Percentiles rank a stretch among this genome's conserved stretches.
Evolutionary conservation across 2,113 vertebrate species (phyloP).

Genomic region (Spea multiplicata): DNA sequence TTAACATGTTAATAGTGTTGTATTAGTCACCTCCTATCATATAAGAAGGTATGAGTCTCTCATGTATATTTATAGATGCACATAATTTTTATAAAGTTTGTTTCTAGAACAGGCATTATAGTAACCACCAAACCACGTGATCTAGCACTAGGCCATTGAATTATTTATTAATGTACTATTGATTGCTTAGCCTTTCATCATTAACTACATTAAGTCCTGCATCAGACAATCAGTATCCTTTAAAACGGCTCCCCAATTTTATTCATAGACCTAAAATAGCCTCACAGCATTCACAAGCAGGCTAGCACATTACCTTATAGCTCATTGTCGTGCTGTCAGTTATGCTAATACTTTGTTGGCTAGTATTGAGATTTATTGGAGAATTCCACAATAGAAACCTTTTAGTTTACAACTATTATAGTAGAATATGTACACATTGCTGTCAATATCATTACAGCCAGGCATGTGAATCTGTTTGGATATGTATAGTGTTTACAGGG

Average conservation of each 20-base stretch:
- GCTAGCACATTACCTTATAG: constrained; percentile 18
- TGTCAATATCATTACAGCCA: no score
- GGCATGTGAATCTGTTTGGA: no score
- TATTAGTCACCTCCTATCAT: no score
- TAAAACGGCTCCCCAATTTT: constrained; percentile 38
- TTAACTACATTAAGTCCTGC: constrained; percentile 49
- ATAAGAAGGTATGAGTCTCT: constrained; percentile 2
- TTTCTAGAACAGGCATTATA: constrained; percentile 17
- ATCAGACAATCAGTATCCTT: constrained; percentile 24
- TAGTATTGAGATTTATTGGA: no score
- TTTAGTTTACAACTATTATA: no score
- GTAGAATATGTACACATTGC: no score
- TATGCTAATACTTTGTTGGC: no score
- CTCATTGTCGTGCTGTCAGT: constrained; percentile 20
- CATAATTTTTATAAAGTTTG: constrained; percentile 39
- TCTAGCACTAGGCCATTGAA: constrained; percentile 48
- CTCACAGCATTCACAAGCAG: constrained; percentile 36
- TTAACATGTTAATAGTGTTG: background rate
- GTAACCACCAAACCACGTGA: constrained; percentile 44
- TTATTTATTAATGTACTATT: constrained; percentile 51
- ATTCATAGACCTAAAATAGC: constrained; percentile 42
- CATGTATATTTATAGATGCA: constrained; percentile 34
- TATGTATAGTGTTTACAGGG: no score
- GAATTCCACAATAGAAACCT: no score
- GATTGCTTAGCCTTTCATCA: constrained; percentile 48